phyloP scores from a whole-genome alignment of 2,113 vertebrate genomes.

The Gymnogyps californianus region DNA sequence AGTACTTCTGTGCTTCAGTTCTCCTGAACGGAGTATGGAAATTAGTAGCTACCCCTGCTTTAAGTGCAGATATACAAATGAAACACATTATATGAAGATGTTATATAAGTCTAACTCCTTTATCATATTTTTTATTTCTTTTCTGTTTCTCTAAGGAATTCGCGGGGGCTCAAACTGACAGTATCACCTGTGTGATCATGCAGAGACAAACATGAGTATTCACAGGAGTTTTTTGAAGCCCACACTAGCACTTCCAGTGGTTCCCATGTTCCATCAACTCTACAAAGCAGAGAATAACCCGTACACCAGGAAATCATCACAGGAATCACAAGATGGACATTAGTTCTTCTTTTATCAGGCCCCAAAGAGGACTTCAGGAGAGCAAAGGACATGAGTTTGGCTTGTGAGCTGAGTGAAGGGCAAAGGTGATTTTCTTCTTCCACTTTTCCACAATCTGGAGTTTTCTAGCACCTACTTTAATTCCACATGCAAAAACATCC shows the following conservation, averaged over 20 bases:
- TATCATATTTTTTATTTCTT: not conserved
- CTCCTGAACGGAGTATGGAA: not conserved
- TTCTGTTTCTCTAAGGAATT: not conserved
- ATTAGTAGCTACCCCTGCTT: not conserved
- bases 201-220: not conserved
- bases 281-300: not conserved
- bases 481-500: not conserved
- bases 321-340: not conserved
- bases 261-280: not conserved
- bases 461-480: not conserved
- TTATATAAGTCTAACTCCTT: not conserved
- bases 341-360: not conserved
- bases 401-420: not conserved
- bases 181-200: not conserved
- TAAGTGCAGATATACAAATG: not conserved
- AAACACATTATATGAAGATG: not conserved
- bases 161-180: fast-evolving
- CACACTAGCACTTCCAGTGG: not conserved
- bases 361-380: not conserved
- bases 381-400: not conserved
- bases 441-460: not conserved
- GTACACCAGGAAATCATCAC: not conserved
- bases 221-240: not conserved
- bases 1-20: not conserved
- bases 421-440: not conserved